phyloP scores from a whole-genome alignment of 1,140 invertebrate genomes.

The Zaprionus tsacasi region DNA sequence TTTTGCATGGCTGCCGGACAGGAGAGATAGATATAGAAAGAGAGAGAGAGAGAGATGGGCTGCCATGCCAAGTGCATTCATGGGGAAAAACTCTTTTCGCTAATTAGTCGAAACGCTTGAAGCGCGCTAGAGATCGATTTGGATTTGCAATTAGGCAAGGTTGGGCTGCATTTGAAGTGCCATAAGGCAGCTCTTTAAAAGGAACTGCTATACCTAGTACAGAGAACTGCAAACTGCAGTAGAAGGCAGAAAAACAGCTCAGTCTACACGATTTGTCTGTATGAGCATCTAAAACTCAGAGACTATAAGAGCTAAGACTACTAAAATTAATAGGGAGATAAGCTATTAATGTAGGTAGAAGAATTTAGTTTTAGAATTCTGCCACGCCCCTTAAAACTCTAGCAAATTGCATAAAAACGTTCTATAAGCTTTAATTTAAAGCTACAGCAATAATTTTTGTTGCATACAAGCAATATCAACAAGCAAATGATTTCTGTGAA shows the following conservation, averaged over 20 bases:
- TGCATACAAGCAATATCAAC: too few relatives aligned
- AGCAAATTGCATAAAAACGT: not conserved
- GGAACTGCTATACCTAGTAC: not conserved
- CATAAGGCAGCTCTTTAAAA: not conserved
- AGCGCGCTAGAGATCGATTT: not conserved
- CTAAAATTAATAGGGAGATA: not conserved
- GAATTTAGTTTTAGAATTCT: not conserved
- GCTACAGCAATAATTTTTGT: not conserved
- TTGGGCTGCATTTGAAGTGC: not conserved
- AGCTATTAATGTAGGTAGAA: rapidly evolving
- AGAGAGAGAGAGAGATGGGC: not conserved
- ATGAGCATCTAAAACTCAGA: not conserved
- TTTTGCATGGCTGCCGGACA: slow-evolving; percentile 27
- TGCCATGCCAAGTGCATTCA: not conserved
- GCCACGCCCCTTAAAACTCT: not conserved
- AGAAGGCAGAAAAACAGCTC: too few relatives aligned
- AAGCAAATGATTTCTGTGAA: not conserved
- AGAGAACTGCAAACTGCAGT: not conserved
- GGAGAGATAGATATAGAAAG: not conserved
- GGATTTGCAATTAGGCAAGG: not conserved
- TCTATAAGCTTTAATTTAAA: not conserved
- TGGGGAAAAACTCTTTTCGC: not conserved
- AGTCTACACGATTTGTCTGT: not conserved
- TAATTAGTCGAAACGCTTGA: not conserved
- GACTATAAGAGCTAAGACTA: not conserved